A percentile compares a stretch with the other conserved stretches of the same genome.
Evolutionary conservation across 2,797 vertebrate species (phyloP).

Genomic region (Hybognathus amarus): DNA sequence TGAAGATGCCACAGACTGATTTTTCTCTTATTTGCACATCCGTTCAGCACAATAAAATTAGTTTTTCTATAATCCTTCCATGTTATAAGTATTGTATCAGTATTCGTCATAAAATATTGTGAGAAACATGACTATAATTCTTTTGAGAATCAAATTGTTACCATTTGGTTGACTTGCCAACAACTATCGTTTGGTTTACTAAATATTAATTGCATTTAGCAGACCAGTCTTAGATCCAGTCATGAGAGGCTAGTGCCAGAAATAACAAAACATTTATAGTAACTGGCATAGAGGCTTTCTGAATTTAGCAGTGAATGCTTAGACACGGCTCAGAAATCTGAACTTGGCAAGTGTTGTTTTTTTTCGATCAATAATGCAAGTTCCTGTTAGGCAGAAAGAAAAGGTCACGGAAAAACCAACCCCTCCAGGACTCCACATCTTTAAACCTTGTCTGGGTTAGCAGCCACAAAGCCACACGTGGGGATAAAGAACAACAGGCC

Average conservation of each 20-base stretch:
- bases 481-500: conserved; percentile 2
- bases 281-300: background rate
- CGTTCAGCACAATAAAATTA: background rate
- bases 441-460: conserved; percentile 1
- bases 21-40: background rate
- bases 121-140: background rate
- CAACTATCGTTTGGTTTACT: background rate
- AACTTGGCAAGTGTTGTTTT: conserved; percentile 21
- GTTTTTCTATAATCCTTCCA: background rate
- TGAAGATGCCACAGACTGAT: background rate
- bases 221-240: background rate
- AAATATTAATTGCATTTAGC: conserved; percentile 6
- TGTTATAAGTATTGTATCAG: background rate
- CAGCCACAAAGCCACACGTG: conserved; percentile 28
- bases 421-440: background rate
- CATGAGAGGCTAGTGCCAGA: background rate
- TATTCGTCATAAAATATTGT: background rate
- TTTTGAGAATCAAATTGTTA: background rate
- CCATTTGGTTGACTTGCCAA: background rate
- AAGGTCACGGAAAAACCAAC: conserved; percentile 54
- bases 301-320: background rate
- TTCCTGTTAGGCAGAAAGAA: conserved; percentile 49
- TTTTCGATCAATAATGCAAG: conserved; percentile 27
- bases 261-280: background rate
- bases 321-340: background rate